Conservation (phyloP, 1,140 invertebrate genomes). For the Frieseomelitta varia region DNA sequence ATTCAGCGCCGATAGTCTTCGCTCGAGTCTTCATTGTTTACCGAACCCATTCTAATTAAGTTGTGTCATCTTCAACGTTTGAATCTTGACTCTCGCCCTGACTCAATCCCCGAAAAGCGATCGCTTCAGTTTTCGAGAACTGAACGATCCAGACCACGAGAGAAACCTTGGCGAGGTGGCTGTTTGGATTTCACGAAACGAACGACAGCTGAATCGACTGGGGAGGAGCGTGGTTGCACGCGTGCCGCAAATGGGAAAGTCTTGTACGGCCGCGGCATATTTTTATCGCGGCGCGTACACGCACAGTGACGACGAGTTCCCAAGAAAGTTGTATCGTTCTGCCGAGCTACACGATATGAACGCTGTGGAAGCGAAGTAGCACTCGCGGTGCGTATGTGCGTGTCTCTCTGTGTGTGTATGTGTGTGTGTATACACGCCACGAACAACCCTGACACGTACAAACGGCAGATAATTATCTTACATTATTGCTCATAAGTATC, state of each 20-base stretch:
- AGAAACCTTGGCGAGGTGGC: neutral
- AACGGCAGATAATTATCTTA: conserved; percentile 50
- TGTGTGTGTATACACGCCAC: neutral
- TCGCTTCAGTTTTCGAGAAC: no score
- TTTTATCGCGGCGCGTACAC: conserved; percentile 15
- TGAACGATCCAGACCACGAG: neutral
- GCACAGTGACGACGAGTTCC: neutral
- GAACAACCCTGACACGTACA: conserved; percentile 47
- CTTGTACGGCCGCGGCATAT: neutral
- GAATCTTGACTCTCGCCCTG: no score
- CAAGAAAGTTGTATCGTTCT: conserved; percentile 17
- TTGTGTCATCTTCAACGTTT: no score
- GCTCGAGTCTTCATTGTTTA: neutral
- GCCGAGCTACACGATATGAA: neutral
- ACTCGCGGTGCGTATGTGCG: neutral
- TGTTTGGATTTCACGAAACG: neutral
- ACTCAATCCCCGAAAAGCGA: no score
- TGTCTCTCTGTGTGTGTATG: neutral
- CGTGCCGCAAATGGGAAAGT: conserved; percentile 14
- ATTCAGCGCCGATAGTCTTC: neutral
- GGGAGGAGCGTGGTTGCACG: neutral
- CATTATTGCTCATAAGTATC: conserved; percentile 1
- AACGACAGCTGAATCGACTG: neutral
- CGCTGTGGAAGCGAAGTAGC: conserved; percentile 34
- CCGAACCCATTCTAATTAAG: neutral